A percentile compares a stretch with the other conserved stretches of the same genome.
Evolutionary conservation across 2,888 invertebrate species (phyloP).

Genomic region (Heliconius ismenius): DNA sequence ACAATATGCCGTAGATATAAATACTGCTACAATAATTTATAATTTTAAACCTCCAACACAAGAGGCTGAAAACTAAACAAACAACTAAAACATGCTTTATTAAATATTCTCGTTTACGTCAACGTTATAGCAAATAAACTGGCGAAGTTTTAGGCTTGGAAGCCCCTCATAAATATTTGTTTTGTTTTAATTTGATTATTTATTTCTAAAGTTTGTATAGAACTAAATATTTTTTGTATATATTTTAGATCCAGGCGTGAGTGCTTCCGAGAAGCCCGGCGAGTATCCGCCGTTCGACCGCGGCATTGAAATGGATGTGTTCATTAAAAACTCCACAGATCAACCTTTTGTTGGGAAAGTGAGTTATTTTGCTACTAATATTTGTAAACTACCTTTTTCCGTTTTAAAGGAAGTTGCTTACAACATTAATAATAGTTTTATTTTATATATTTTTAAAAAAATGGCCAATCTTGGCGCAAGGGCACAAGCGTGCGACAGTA

Average conservation of each 20-base stretch:
- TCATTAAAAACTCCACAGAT: conserved; percentile 86
- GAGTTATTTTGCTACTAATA: conserved; percentile 41
- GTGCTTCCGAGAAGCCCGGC: conserved; percentile 84
- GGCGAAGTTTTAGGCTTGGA: too few relatives aligned
- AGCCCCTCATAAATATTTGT: too few relatives aligned
- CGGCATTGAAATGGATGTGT: conserved; percentile 86
- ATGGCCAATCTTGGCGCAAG: background rate
- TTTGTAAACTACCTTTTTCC: background rate
- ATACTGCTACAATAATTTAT: background rate
- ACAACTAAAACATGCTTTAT: too few relatives aligned
- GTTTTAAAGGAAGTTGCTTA: background rate
- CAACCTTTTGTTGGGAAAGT: conserved; percentile 88
- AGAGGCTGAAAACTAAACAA: too few relatives aligned
- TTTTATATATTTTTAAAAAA: too few relatives aligned
- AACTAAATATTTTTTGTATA: background rate
- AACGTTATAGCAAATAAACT: too few relatives aligned
- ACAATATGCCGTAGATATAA: background rate
- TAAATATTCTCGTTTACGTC: too few relatives aligned
- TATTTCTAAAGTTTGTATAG: too few relatives aligned
- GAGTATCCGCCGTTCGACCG: conserved; percentile 89
- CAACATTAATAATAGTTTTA: too few relatives aligned
- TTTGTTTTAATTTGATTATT: too few relatives aligned
- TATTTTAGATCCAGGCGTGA: conserved; percentile 86
- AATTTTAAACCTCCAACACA: too few relatives aligned
- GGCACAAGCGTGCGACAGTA: background rate